Conservation (phyloP, 2,113 vertebrate species). For the Phaethornis superciliosus region DNA sequence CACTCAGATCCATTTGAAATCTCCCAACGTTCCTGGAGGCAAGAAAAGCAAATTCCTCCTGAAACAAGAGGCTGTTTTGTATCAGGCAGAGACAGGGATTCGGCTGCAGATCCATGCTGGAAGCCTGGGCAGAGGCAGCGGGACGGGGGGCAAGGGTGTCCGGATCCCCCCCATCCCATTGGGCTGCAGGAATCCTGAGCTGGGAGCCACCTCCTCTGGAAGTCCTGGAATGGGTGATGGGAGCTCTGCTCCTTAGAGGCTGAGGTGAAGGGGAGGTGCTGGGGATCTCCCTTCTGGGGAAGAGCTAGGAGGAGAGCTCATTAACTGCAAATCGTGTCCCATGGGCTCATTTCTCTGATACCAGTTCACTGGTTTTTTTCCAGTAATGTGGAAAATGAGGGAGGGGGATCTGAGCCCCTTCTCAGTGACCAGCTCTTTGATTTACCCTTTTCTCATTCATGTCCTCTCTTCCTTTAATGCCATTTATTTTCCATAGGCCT, state of each 20-base stretch:
- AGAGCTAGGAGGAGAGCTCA: constrained; percentile 37
- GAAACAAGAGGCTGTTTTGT: not conserved
- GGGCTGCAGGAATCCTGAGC: no score
- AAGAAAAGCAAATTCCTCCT: constrained; percentile 14
- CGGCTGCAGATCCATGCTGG: not conserved
- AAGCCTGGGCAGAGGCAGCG: not conserved
- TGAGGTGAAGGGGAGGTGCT: constrained; percentile 19
- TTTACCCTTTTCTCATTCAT: not conserved
- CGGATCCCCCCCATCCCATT: no score
- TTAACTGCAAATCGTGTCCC: constrained; percentile 40
- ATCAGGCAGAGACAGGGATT: not conserved
- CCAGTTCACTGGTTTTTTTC: not conserved
- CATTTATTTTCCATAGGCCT: not conserved
- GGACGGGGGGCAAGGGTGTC: not conserved
- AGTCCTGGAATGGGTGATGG: not conserved
- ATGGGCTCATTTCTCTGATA: constrained; percentile 43
- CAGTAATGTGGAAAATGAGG: constrained; percentile 4
- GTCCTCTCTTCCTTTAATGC: not conserved
- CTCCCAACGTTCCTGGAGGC: not conserved
- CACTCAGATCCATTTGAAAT: not conserved
- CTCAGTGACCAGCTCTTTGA: not conserved
- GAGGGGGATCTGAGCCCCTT: not conserved
- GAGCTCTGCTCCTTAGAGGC: constrained; percentile 31
- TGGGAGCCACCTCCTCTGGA: not conserved
- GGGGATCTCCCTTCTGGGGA: not conserved